Conservation (phyloP, 2,797 vertebrate genomes). For the Aphelocoma californica region DNA sequence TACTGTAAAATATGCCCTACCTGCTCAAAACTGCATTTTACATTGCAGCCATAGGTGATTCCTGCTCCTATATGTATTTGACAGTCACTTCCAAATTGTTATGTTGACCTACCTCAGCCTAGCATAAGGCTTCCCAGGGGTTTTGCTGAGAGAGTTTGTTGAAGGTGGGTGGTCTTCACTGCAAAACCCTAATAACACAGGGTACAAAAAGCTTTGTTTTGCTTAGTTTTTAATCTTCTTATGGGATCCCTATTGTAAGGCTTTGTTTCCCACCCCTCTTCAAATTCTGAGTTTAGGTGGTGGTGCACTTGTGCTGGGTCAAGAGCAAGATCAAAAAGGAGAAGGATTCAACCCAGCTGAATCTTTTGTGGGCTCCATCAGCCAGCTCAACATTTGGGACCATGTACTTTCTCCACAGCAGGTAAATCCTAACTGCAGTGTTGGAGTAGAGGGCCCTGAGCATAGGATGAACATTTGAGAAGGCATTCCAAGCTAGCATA, state of each 20-base stretch:
- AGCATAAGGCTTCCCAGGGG: not conserved
- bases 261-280: not conserved
- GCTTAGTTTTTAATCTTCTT: not conserved
- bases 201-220: not conserved
- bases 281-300: conserved; percentile 79
- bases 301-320: conserved; percentile 91
- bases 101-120: not conserved
- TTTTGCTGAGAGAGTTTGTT: not conserved
- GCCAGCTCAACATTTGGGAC: conserved; percentile 97
- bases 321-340: conserved; percentile 95
- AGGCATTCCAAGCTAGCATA: not conserved
- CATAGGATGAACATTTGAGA: not conserved
- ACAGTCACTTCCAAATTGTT: not conserved
- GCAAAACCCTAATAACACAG: not conserved
- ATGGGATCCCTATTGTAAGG: not conserved
- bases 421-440: conserved; percentile 74
- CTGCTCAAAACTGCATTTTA: not conserved
- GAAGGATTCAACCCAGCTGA: conserved; percentile 97
- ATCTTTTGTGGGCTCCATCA: conserved; percentile 97
- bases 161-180: not conserved
- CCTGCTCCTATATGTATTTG: not conserved
- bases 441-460: conserved; percentile 24
- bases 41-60: not conserved
- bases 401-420: conserved; percentile 88
- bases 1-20: not conserved